phyloP scores from a whole-genome alignment of 2,113 vertebrate genomes.

The Bagarius yarrelli region DNA sequence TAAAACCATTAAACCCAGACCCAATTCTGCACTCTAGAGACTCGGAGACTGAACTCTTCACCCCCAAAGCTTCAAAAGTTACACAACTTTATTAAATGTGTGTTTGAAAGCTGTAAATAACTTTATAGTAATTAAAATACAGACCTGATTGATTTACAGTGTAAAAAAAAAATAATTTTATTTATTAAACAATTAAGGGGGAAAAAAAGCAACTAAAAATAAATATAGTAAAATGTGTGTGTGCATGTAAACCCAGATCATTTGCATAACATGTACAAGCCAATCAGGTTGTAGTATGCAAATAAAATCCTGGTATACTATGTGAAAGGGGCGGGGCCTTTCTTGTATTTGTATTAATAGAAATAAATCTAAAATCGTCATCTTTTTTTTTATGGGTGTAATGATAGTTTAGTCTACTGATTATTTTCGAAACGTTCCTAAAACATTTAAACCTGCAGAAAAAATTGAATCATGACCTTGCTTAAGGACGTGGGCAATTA shows the following conservation, averaged over 20 bases:
- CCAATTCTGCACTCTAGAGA: constrained; percentile 16
- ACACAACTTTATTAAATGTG: neutral
- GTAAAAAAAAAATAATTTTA: too few species aligned
- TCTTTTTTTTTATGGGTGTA: neutral
- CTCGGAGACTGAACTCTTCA: neutral
- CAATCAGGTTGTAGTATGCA: neutral
- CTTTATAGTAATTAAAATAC: neutral
- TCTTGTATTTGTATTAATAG: neutral
- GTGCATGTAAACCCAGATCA: too few species aligned
- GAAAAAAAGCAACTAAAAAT: neutral
- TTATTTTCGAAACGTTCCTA: neutral
- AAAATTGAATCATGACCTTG: neutral
- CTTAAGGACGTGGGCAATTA: neutral
- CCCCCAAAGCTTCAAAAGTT: constrained; percentile 17
- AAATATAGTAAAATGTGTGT: too few species aligned
- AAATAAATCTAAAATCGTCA: neutral
- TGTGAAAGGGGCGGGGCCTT: neutral
- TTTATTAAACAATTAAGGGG: neutral
- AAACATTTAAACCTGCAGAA: neutral
- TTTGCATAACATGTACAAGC: neutral
- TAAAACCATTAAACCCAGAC: constrained; percentile 27
- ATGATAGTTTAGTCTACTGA: neutral
- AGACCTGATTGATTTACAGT: neutral
- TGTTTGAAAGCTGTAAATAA: neutral
- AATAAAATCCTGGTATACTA: neutral